Evolutionary conservation across 2,888 invertebrate species (phyloP), one percentile per base, ranked within the genome.

Genomic region (Synergus japonicus): DNA sequence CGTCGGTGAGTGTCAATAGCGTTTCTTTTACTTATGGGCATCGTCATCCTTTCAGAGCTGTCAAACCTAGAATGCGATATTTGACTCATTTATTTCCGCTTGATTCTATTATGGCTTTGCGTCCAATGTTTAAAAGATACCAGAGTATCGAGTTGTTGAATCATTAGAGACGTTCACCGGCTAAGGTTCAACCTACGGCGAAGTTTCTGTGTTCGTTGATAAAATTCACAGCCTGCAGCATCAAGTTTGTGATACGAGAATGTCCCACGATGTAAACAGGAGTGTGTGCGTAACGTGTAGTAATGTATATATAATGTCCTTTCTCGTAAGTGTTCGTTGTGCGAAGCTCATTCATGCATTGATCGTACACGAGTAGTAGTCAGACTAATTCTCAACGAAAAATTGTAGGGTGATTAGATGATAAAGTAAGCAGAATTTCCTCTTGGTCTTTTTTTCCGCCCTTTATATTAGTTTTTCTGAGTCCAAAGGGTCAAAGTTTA

Each of bases 1-100:
- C 88, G 95, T 96, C 92, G 96, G 96, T 96, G 93, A 95, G 95
- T 94, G 79, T 82, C 76, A 76, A 78, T 41, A 58, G 54, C 67
- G 67, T 69, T 41, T 78, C 67, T 69, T 69, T 83, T 76, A 85
- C 76, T 78, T 76, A 13, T 77, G 76, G 79, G 83, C 78, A 76
- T 79, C 85, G 80, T 80, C 83, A 79, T 81, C 76, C 79, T 80
- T 66, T 76, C 67, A 82, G 82, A 86, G 78, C 85, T 87, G 88
- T 86, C 87, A 87, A 87, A 86, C 67, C 29, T 41, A 41, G 67
- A 37, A 46, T 54, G 66, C 63, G 77, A 79, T 29, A 60, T 78
- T 76, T 54, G 73, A 73, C 54, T 73, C 76, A 54, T 66, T 79
- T 77, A 81, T 78, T 54, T 66, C 43, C 63, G 46, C 29, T 46